Base-by-base conservation (phyloP, 2,113 vertebrate genomes). In the Aix galericulata region DNA sequence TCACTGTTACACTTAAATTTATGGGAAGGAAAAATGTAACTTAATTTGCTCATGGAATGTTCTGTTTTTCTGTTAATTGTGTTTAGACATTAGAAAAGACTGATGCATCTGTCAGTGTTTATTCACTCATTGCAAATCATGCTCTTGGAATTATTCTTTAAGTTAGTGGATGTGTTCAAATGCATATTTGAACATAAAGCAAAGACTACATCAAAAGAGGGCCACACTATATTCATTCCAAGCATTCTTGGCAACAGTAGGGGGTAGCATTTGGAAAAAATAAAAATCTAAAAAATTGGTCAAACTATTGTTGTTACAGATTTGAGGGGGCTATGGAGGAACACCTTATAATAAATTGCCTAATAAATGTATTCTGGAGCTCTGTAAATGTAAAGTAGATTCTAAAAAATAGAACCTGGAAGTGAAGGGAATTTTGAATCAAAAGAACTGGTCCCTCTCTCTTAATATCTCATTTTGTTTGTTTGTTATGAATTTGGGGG, bases 381-480 rank as follows among this genome's bases (percentile, higher is more conserved):
- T 8, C 48, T 82, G 63, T 80, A 77, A 73, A 60, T 50, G 50
- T 36, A 48, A 46, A 67, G 53, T 32, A 58, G 10, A 36, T 60
- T 77, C 53, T 89, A 50, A 93, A 93, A 84, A 80, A 85, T 52
- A 73, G 91, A 71, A 40, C 31, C 40, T 79, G 73, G 76, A 93
- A 72, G 38, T 38, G 59, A 67, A 84, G 25, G 10, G 31, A 42
- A 58, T 22, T 11, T 22, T 11, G 31, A 42, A 59, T 58, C 79
- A 80, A 42, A 87, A 40, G 71, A 94, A 44, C 53, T 56, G 20
- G 63, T 59, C 18, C 53, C 38, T 60, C 44, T 66, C 13, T 15
- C 42, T 78, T 48, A 44, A 7, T 34, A 22, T 42, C 15, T 58
- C 18, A 13, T 32, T 58, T 62, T 55, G 67, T 87, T 77, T 77